Evolutionary conservation across 2,888 invertebrate genomes (phyloP).

Genomic region (Busseola fusca): DNA sequence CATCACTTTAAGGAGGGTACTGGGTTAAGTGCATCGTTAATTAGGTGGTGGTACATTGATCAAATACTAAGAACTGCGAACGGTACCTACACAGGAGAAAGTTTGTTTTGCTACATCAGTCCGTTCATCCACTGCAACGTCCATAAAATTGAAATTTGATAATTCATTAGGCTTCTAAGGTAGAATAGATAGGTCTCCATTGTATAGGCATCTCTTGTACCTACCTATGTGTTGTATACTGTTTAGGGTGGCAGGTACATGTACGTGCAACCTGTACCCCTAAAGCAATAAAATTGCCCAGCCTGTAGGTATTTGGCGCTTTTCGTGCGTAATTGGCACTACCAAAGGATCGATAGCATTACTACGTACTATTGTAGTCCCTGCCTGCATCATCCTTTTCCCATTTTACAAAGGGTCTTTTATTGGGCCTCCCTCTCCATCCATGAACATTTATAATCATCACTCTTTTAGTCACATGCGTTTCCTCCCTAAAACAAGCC

Average conservation of each 20-base stretch:
- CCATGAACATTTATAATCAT: no score
- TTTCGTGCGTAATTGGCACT: neutral
- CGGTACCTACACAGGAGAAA: slow-evolving; percentile 4
- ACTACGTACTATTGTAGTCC: neutral
- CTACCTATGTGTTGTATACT: no score
- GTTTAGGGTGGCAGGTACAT: no score
- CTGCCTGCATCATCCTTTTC: no score
- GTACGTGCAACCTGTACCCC: no score
- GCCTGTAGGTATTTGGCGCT: no score
- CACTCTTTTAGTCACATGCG: no score
- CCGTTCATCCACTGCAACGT: neutral
- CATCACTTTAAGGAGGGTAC: slow-evolving; percentile 14
- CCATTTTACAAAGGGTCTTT: no score
- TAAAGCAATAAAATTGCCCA: no score
- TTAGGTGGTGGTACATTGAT: slow-evolving; percentile 1
- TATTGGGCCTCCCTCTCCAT: no score
- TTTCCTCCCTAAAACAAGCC: no score
- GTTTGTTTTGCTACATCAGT: neutral
- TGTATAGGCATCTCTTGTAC: no score
- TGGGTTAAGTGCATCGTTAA: slow-evolving; percentile 29
- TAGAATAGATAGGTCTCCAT: neutral
- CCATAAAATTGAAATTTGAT: neutral
- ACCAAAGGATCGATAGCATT: neutral
- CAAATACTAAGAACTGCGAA: slow-evolving; percentile 23
- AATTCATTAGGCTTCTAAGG: neutral